Evolutionary conservation across 2,888 invertebrate species (phyloP), one percentile per base, ranked within the genome.

Genomic region (Notodromas monacha): DNA sequence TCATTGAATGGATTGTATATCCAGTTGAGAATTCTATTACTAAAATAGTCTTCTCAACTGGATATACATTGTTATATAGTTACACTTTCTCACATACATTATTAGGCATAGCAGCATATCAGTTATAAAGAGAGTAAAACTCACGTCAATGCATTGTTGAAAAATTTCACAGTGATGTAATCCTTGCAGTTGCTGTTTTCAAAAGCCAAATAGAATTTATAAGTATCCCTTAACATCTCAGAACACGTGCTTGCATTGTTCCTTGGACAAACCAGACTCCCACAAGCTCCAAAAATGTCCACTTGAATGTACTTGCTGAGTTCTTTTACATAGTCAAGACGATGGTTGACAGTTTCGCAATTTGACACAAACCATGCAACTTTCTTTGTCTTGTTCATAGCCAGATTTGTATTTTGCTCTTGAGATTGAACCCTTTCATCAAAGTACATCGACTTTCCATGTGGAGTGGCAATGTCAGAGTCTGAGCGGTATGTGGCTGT

Each of bases 331-430:
- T 70, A 86, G 39, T 73, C 68, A 35, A 79, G 55, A 8, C 89
- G 61, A 3, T 68, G 68, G 49, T 89, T 89, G 32, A 74, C 61
- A 3, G 86, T 81, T 37, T 73, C 76, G 47, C 89, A 89, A 52
- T 89, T 89, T 21, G 86, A 86, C 32, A 89, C 86, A 52, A 89
- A 89, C 89, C 86, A 89, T 31, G 86, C 89, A 4, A 86, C 12
- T n/a, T n/a, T 70, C 51, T 72, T 77, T 26, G 79, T 81, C 50
- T 86, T 86, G 45, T 79, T 79, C n/a, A 63, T 62, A 0, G 72
- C 70, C 44, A 66, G 79, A 48, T 79, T 76, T 35, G 61, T 59
- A 12, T 39, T 37, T 36, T 42, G 42, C 12, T 61, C 57, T 39
- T 58, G 58, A 45, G 65, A 66, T 5, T 59, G 63, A 16, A 67